Evolutionary conservation across 2,888 invertebrate species (phyloP), one percentile per base, ranked within the genome.

Genomic region (Heliconius ethilla): DNA sequence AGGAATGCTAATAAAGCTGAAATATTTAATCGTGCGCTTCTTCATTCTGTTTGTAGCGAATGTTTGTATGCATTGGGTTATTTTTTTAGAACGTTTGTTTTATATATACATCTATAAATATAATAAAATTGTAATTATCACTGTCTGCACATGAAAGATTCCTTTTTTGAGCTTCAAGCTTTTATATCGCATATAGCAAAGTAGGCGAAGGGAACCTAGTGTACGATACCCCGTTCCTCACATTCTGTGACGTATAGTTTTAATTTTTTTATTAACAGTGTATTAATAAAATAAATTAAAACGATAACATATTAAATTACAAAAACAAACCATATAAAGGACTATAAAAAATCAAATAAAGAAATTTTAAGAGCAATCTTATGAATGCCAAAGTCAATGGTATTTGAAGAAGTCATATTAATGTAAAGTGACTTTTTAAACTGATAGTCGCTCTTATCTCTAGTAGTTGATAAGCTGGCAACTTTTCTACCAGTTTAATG

Each of bases 1-100:
- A 55, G 74, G 80, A 75, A 80, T 81, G 75, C 78, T 75, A 78
- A 79, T 81, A 45, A 70, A 45, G 29, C 29, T 66, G 67, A 78
- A 78, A 80, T 75, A 79, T 67, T 77, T 67, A 73, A 22, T 73
- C 13, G 37, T 59, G 45, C 63, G 66, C 73, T 77, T 72, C 65
- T 77, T 72, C 25, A 72, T 76, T 76, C 55, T 72, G 37, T 76
- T 65, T 59, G n/a, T 73, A n/a, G 67, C 37, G 37, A 67, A n/a
- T 62, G 29, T n/a, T 45, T 63, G 27, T 63, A 18, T 74, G 27
- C 27, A 62, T 63, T 74, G 25, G 37, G 11, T 63, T 63, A 25
- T 25, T 25, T 40, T 74, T 25, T 25, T 37, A n/a, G 25, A 40
- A 1, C 18, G 13, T 37, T 33, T 27, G 63, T 63, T 18, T 59